Evolutionary conservation across 2,888 invertebrate genomes (phyloP), one percentile per base, ranked within the genome.

Genomic region (Platynereis dumerilii): DNA sequence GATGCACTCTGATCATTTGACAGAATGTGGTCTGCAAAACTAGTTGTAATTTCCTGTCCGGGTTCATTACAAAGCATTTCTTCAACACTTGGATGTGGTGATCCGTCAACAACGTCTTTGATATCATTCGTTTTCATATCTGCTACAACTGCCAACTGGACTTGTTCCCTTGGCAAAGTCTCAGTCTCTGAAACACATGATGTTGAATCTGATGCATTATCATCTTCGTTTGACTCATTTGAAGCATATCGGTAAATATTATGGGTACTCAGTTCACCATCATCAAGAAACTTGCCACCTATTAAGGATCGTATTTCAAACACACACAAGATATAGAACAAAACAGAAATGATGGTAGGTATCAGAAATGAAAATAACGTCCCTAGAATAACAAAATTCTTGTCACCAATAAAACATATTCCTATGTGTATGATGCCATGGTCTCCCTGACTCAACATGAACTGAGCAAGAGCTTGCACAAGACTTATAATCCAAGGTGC

Each of bases 381-480:
- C 27, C 73, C 70, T 17, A 73, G 65, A 5, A 73, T 64, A 27
- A 73, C 42, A 62, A 73, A 73, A 52, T 73, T 73, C 56, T 67
- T 70, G 44, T 73, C 73, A 3, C 66, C 64, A 45, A 73, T 66
- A 58, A 73, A 66, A 56, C 73, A 73, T 29, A 71, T 63, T 10
- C 68, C 65, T 15, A 34, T 59, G 2, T 59, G n/a, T n/a, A n/a
- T n/a, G n/a, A n/a, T n/a, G n/a, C n/a, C n/a, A n/a, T n/a, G n/a
- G n/a, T n/a, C n/a, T n/a, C n/a, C n/a, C n/a, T n/a, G n/a, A n/a
- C n/a, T n/a, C n/a, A n/a, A n/a, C n/a, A n/a, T n/a, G n/a, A n/a
- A n/a, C n/a, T n/a, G n/a, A n/a, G n/a, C n/a, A n/a, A n/a, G n/a
- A n/a, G n/a, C n/a, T n/a, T n/a, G n/a, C n/a, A n/a, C n/a, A n/a